These are phyloP conservation scores for Glyptemys insculpta DNA, from an alignment of 2,797 vertebrate species.

Conservation along the genomic window DNA sequence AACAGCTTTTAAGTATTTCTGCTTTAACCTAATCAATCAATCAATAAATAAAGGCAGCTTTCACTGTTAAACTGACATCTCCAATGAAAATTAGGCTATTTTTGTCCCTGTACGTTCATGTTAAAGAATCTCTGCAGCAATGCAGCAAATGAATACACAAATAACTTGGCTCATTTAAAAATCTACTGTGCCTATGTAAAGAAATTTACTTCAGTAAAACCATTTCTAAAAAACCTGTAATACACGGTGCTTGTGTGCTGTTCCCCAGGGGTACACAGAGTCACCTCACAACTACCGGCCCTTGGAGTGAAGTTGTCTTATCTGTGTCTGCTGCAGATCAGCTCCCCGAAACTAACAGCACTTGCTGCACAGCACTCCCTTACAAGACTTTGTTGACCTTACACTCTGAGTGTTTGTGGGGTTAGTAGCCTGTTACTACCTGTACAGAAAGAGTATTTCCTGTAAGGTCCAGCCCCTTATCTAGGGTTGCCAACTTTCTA, in stretches of 20 bases:
- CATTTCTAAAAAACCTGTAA: not conserved
- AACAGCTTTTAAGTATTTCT: not conserved
- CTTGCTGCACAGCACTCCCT: not conserved
- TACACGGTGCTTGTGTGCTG: not conserved
- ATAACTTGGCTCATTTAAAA: not conserved
- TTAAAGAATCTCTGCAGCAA: not conserved
- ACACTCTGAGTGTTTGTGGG: too few species aligned
- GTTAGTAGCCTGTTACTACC: too few species aligned
- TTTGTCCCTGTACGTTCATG: not conserved
- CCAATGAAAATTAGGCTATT: not conserved
- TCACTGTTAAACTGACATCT: not conserved
- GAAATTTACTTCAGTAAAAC: rapidly evolving
- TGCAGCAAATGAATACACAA: not conserved
- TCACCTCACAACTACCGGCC: not conserved
- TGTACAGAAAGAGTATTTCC: too few species aligned
- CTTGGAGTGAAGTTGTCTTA: not conserved
- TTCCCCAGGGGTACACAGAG: not conserved
- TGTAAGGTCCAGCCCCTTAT: not conserved
- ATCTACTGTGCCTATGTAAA: not conserved
- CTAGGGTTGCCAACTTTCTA: too few species aligned
- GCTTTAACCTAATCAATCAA: not conserved
- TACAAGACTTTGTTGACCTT: not conserved
- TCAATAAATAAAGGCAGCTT: not conserved
- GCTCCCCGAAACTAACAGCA: not conserved
- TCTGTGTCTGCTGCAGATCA: not conserved